Percentiles rank a stretch among this genome's conserved stretches.
Evolutionary conservation across 2,888 invertebrate genomes (phyloP).

Genomic region (Caenorhabditis doughertyi): DNA sequence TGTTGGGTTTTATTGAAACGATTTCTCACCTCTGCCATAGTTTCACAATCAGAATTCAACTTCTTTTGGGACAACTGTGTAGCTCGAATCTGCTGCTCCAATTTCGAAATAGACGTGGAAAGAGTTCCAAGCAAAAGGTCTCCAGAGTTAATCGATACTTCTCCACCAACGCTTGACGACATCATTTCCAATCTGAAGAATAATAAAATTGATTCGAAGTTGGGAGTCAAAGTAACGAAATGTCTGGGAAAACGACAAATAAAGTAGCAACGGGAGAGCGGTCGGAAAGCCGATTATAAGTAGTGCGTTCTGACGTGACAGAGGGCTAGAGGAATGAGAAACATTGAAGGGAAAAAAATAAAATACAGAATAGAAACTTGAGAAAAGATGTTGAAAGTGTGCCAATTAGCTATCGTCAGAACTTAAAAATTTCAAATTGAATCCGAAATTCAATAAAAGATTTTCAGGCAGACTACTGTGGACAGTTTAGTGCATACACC

Average conservation of each 20-base stretch:
- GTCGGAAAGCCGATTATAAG: slow-evolving; percentile 37
- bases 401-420: no score
- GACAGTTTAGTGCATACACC: slow-evolving; percentile 30
- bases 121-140: slow-evolving; percentile 62
- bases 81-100: slow-evolving; percentile 61
- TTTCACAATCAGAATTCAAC: slow-evolving; percentile 56
- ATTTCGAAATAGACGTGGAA: slow-evolving; percentile 46
- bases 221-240: neutral
- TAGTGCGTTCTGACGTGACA: neutral
- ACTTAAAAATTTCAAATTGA: neutral
- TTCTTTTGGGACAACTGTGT: slow-evolving; percentile 55
- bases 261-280: slow-evolving; percentile 25
- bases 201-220: neutral
- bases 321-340: neutral
- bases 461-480: slow-evolving; percentile 11
- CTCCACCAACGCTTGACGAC: slow-evolving; percentile 52
- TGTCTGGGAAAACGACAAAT: slow-evolving; percentile 26
- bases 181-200: slow-evolving; percentile 38
- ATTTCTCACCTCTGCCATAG: slow-evolving; percentile 61
- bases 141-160: slow-evolving; percentile 64
- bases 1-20: no score
- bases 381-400: no score
- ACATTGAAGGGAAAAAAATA: neutral
- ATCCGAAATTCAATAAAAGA: neutral
- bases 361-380: no score